Percentiles rank a stretch among this genome's conserved stretches.
These are phyloP conservation scores for Adineta ricciae DNA, from an alignment of 2,888 invertebrate species.

Conservation along the genomic window DNA sequence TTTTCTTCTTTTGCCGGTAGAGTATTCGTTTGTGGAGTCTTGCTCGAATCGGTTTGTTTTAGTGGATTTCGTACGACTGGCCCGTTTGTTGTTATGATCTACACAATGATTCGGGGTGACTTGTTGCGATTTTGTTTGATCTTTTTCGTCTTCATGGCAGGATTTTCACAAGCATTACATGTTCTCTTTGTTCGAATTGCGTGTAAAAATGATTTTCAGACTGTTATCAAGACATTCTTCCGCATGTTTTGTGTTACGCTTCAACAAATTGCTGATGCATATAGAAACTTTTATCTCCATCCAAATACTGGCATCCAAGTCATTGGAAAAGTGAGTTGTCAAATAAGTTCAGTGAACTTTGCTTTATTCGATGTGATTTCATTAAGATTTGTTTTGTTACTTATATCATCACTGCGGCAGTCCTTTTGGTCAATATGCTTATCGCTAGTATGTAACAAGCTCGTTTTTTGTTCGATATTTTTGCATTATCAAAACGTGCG, in stretches of 20 bases:
- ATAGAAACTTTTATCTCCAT: not conserved
- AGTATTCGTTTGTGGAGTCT: not conserved
- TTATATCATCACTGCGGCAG: constrained; percentile 90
- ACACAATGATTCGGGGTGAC: constrained; percentile 93
- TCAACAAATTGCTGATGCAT: constrained; percentile 13
- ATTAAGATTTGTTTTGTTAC: constrained; percentile 69
- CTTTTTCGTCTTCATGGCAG: constrained; percentile 89
- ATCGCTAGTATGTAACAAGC: constrained; percentile 56
- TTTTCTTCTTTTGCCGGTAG: constrained; percentile 87
- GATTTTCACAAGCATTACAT: constrained; percentile 66
- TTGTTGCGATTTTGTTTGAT: constrained; percentile 86
- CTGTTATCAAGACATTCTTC: constrained; percentile 9
- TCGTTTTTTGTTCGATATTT: no score
- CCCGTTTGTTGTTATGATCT: constrained; percentile 99
- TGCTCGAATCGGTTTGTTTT: constrained; percentile 41
- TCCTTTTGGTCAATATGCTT: constrained; percentile 88
- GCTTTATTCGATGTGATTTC: not conserved
- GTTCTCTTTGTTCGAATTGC: not conserved
- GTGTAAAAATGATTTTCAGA: not conserved
- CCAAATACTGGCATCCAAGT: not conserved
- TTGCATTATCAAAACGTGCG: no score
- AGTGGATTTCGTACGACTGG: constrained; percentile 95
- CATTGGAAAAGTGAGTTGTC: not conserved
- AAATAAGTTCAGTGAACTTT: no score
- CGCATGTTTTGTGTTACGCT: constrained; percentile 21